These are phyloP conservation scores for Ophion ventricosus DNA, from an alignment of 2,888 invertebrate genomes.

Conservation along the genomic window DNA sequence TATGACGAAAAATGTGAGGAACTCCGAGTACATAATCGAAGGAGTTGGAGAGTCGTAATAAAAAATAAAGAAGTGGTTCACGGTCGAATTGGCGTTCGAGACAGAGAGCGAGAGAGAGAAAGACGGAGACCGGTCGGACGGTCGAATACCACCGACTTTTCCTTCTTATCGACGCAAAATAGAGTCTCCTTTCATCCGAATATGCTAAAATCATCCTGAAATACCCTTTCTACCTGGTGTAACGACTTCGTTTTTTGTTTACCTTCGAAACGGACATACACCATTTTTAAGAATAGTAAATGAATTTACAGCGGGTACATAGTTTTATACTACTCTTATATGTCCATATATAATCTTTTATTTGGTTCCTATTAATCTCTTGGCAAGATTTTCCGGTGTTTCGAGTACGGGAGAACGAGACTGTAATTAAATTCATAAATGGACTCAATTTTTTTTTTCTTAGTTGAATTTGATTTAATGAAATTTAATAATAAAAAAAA, in stretches of 20 bases:
- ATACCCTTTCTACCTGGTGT: neutral
- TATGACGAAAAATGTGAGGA: slow-evolving; percentile 27
- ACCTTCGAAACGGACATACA: neutral
- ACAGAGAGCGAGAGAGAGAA: neutral
- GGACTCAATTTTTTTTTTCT: no score
- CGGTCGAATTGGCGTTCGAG: slow-evolving; percentile 35
- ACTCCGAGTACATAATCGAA: slow-evolving; percentile 8
- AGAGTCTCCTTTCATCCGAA: neutral
- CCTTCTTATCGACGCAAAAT: slow-evolving; percentile 17
- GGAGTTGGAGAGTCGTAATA: slow-evolving; percentile 23
- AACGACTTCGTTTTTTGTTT: neutral
- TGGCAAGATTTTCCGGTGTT: no score
- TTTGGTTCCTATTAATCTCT: no score
- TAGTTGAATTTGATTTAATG: no score
- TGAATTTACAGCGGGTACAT: no score
- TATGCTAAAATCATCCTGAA: slow-evolving; percentile 3
- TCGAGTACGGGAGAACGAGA: neutral
- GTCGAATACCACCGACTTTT: slow-evolving; percentile 29
- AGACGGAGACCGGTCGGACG: slow-evolving; percentile 26
- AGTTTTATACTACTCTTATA: no score
- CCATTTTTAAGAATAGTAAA: no score
- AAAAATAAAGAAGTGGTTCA: slow-evolving; percentile 54
- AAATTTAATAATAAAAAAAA: no score
- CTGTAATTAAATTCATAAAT: neutral
- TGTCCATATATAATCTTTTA: no score